These are phyloP conservation scores for Sebastes vulpes DNA, from an alignment of 2,797 vertebrate species.

Conservation along the genomic window DNA sequence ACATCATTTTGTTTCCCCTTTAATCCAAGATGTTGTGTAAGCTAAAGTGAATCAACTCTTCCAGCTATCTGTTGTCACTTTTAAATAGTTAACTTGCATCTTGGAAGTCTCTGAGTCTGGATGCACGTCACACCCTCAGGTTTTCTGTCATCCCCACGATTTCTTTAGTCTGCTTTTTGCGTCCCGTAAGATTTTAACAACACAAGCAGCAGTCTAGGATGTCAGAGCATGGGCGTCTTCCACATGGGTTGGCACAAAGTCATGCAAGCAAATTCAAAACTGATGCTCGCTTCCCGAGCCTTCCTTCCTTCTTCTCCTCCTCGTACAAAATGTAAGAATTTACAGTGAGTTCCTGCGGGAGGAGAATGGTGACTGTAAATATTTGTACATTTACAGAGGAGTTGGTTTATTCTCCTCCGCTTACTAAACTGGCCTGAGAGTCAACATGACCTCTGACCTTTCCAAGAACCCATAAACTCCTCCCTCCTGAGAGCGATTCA, in stretches of 20 bases:
- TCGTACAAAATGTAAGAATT: conserved; percentile 10
- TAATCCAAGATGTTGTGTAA: background rate
- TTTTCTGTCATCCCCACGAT: conserved; percentile 25
- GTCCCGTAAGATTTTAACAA: conserved; percentile 14
- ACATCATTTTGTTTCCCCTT: background rate
- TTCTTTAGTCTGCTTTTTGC: conserved; percentile 17
- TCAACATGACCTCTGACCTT: conserved; percentile 72
- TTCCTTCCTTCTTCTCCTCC: conserved; percentile 20
- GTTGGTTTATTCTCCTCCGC: conserved; percentile 44
- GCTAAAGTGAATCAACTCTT: background rate
- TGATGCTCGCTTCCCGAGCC: conserved; percentile 34
- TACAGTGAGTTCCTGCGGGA: conserved; percentile 34
- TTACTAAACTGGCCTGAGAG: conserved; percentile 53
- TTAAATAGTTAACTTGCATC: background rate
- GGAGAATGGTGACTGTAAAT: conserved; percentile 54
- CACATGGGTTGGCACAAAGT: conserved; percentile 59
- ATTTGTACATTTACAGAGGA: conserved; percentile 47
- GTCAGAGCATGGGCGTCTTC: conserved; percentile 45
- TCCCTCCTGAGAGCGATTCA: conserved; percentile 57
- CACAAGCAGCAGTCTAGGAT: conserved; percentile 19
- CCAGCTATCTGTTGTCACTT: background rate
- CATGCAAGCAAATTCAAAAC: conserved; percentile 61
- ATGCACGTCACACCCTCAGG: conserved; percentile 3
- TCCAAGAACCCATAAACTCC: conserved; percentile 61
- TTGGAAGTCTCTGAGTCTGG: conserved; percentile 12